phyloP scores from a whole-genome alignment of 1,140 invertebrate genomes.

The Varroa destructor region DNA sequence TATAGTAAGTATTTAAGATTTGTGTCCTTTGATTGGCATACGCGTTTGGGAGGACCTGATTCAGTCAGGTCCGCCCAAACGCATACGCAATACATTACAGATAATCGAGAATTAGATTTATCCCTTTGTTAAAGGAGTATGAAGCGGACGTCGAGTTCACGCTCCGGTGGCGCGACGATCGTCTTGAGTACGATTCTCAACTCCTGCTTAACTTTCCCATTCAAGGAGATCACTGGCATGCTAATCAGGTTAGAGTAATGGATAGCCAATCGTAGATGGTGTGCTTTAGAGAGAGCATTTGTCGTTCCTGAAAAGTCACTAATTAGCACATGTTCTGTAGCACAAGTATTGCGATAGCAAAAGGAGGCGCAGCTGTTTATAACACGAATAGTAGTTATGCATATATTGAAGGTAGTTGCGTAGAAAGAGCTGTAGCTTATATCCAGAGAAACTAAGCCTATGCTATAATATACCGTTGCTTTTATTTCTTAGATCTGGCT shows the following conservation, averaged over 20 bases:
- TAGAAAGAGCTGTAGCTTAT: too few species aligned
- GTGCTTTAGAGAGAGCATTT: too few species aligned
- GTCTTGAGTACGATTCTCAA: constrained; percentile 3
- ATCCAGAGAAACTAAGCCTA: too few species aligned
- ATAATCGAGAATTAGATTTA: too few species aligned
- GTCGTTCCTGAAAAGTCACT: too few species aligned
- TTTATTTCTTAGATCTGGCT: constrained; percentile 20
- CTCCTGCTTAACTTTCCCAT: constrained; percentile 19
- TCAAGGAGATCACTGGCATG: constrained; percentile 22
- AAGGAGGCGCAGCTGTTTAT: neutral
- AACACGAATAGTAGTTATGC: neutral
- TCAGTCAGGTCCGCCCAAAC: too few species aligned
- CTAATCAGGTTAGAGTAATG: neutral
- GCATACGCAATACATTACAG: too few species aligned
- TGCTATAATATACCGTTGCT: neutral
- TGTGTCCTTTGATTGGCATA: too few species aligned
- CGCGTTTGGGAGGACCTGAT: too few species aligned
- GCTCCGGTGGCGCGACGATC: constrained; percentile 18
- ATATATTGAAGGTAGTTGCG: too few species aligned
- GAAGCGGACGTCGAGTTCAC: constrained; percentile 15
- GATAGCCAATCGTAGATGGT: too few species aligned
- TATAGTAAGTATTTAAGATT: too few species aligned
- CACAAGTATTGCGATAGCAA: neutral
- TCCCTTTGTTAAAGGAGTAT: neutral
- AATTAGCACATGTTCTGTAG: neutral